A percentile compares a stretch with the other conserved stretches of the same genome.
phyloP scores from a whole-genome alignment of 2,113 vertebrate species.

The Prunella himalayana region DNA sequence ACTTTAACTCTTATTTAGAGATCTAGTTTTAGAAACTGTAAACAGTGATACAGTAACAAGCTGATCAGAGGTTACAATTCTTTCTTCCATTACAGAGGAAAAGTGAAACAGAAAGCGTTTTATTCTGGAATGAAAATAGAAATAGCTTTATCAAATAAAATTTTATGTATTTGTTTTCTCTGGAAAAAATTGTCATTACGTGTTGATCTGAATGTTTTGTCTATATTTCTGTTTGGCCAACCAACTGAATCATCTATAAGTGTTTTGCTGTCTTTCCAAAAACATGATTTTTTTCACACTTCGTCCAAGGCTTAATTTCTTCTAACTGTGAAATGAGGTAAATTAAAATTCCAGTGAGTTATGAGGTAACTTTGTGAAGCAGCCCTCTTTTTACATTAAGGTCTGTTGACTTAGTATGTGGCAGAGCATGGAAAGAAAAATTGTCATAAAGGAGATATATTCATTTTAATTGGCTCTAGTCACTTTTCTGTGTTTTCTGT shows the following conservation, averaged over 20 bases:
- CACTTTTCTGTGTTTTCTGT: not conserved
- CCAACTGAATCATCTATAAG: not conserved
- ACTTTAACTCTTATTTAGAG: not conserved
- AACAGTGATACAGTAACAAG: not conserved
- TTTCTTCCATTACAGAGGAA: not conserved
- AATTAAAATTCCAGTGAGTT: not conserved
- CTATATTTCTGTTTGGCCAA: not conserved
- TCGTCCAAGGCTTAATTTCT: not conserved
- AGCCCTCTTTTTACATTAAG: not conserved
- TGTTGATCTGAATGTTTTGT: not conserved
- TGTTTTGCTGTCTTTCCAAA: not conserved
- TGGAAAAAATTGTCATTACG: not conserved
- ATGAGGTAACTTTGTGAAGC: not conserved
- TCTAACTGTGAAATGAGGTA: not conserved
- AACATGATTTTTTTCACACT: not conserved
- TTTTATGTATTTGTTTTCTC: rapidly evolving
- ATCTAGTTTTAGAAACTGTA: not conserved
- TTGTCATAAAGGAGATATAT: not conserved
- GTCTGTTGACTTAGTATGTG: not conserved
- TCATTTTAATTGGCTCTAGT: not conserved
- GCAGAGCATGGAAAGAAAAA: not conserved
- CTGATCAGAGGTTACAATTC: not conserved
- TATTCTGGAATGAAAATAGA: not conserved
- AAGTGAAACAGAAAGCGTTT: not conserved
- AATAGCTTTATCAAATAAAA: not conserved